phyloP scores from a whole-genome alignment of 2,113 vertebrate species.

The Eubucco bourcierii region DNA sequence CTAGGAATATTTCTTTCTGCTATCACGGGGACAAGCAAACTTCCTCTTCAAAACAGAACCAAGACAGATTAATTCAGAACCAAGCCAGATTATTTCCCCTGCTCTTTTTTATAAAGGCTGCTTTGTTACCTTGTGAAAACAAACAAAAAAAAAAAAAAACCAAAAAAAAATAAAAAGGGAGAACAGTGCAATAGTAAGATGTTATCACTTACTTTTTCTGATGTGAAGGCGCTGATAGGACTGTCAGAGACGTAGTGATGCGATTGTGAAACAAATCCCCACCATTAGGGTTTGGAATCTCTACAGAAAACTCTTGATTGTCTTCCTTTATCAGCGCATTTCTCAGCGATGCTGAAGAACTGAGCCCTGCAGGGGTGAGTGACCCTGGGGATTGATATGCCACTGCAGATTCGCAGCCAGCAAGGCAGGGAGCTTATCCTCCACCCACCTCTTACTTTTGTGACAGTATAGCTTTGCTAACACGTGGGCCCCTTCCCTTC shows the following conservation, averaged over 20 bases:
- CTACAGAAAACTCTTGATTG: accelerated
- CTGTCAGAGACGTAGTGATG: background rate
- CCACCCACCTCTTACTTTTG: accelerated
- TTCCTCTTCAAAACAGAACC: background rate
- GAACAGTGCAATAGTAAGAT: background rate
- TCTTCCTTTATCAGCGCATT: background rate
- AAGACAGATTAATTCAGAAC: background rate
- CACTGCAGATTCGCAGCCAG: background rate
- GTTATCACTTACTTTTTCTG: background rate
- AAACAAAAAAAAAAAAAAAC: background rate
- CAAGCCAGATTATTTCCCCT: background rate
- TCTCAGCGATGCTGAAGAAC: background rate
- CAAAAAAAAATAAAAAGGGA: background rate
- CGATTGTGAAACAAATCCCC: background rate
- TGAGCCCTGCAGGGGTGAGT: background rate
- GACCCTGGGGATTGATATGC: accelerated
- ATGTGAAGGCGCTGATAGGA: background rate
- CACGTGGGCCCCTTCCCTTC: accelerated
- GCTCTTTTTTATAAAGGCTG: background rate
- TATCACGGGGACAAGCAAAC: background rate
- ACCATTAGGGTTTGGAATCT: background rate
- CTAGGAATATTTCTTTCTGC: background rate
- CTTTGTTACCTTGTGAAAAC: background rate
- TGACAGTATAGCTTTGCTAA: background rate
- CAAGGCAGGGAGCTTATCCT: accelerated